Percentiles rank a stretch among this genome's conserved stretches.
Conservation (phyloP, 2,888 invertebrate species). For the Caenorhabditis sp. region DNA sequence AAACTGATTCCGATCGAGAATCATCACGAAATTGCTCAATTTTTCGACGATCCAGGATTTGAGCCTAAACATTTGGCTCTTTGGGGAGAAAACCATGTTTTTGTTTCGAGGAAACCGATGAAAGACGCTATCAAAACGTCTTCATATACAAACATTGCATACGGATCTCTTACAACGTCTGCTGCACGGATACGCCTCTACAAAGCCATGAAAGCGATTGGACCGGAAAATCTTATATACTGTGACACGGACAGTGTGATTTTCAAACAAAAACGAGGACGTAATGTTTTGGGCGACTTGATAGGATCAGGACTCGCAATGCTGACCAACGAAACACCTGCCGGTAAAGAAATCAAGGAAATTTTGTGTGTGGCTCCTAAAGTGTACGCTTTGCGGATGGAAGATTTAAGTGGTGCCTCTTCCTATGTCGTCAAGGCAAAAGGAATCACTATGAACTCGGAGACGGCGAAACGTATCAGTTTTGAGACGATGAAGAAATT, state of each 20-base stretch:
- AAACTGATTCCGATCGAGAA: too few species aligned
- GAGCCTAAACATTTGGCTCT: too few species aligned
- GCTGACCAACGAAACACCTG: too few species aligned
- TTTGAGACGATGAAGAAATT: background rate
- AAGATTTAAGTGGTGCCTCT: background rate
- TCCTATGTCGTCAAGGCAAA: background rate
- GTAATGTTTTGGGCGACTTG: background rate
- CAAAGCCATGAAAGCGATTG: background rate
- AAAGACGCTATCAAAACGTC: background rate
- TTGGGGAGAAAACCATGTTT: background rate
- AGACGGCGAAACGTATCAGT: background rate
- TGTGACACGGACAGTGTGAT: constrained; percentile 15
- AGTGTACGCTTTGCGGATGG: background rate
- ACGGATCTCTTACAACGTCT: constrained; percentile 6
- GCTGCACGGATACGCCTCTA: background rate
- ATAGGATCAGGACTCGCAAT: background rate
- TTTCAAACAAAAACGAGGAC: background rate
- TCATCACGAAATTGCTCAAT: too few species aligned
- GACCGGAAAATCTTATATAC: background rate
- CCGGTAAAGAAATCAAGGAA: background rate
- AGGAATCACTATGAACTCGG: background rate
- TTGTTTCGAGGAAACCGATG: background rate
- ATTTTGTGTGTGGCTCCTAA: constrained; percentile 2
- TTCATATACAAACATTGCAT: constrained; percentile 1
- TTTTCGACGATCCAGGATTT: too few species aligned